phyloP scores from a whole-genome alignment of 2,888 invertebrate genomes.

The Pherbina coryleti region DNA sequence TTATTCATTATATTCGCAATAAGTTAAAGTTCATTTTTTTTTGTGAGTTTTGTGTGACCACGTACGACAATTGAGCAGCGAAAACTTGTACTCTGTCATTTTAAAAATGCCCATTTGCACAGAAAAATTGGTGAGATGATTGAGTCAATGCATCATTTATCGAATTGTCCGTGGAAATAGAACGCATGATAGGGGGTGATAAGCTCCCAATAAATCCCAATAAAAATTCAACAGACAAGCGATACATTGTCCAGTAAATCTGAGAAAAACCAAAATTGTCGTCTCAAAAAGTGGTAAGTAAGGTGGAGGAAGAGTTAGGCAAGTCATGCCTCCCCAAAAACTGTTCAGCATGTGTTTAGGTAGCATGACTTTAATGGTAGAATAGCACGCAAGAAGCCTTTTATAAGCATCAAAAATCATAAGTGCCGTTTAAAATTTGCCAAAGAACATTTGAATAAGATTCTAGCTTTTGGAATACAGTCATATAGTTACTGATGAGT shows the following conservation, averaged over 20 bases:
- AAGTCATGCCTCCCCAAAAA: too few species aligned
- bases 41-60: constrained; percentile 22
- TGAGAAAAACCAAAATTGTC: constrained; percentile 42
- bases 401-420: constrained; percentile 33
- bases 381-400: constrained; percentile 41
- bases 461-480: constrained; percentile 15
- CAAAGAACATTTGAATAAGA: constrained; percentile 8
- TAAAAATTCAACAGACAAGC: constrained; percentile 28
- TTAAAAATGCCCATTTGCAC: constrained; percentile 33
- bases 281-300: constrained; percentile 38
- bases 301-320: constrained; percentile 32
- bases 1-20: constrained; percentile 4
- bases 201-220: too few species aligned
- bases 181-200: constrained; percentile 38
- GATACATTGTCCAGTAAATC: constrained; percentile 43
- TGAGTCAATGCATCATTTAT: constrained; percentile 40
- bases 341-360: constrained; percentile 39
- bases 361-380: constrained; percentile 38
- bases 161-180: constrained; percentile 38
- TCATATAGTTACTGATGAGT: constrained; percentile 40
- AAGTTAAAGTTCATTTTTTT: not conserved
- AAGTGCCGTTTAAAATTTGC: constrained; percentile 18
- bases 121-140: constrained; percentile 40
- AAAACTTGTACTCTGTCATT: constrained; percentile 38
- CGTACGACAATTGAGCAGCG: constrained; percentile 34